Conservation (phyloP, 1,140 invertebrate species). For the Plectus sambesii region DNA sequence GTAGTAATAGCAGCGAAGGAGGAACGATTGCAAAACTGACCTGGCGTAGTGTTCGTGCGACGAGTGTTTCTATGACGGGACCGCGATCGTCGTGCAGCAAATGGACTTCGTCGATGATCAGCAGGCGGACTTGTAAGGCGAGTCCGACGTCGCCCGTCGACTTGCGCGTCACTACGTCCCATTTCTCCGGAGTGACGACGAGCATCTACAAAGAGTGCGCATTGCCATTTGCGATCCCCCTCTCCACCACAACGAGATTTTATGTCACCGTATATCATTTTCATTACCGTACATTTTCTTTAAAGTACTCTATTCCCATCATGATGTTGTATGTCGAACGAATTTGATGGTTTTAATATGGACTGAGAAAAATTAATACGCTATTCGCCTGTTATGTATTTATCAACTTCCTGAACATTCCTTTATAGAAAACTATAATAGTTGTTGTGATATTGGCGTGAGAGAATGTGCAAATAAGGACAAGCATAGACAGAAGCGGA, state of each 20-base stretch:
- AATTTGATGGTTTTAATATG: too few relatives aligned
- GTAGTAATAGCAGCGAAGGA: neutral
- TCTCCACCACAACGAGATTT: too few relatives aligned
- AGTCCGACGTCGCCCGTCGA: slow-evolving; percentile 77
- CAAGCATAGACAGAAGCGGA: slow-evolving; percentile 12
- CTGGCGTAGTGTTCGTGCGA: slow-evolving; percentile 82
- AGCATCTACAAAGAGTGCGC: slow-evolving; percentile 58
- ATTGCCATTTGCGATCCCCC: too few relatives aligned
- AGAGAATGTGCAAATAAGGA: slow-evolving; percentile 13
- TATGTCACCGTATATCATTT: too few relatives aligned
- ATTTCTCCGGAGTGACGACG: slow-evolving; percentile 97
- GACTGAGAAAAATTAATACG: too few relatives aligned
- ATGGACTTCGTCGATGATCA: slow-evolving; percentile 99
- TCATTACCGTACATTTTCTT: too few relatives aligned
- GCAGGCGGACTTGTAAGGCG: slow-evolving; percentile 73
- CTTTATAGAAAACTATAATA: too few relatives aligned
- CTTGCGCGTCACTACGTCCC: slow-evolving; percentile 97
- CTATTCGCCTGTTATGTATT: too few relatives aligned
- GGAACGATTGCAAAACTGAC: slow-evolving; percentile 45
- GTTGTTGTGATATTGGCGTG: too few relatives aligned
- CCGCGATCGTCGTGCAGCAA: slow-evolving; percentile 90
- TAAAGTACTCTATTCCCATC: too few relatives aligned
- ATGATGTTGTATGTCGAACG: too few relatives aligned
- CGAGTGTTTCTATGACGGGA: slow-evolving; percentile 89
- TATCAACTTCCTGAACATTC: slow-evolving; percentile 15